These are phyloP conservation scores for Drepanosiphum platanoidis DNA, from an alignment of 2,888 invertebrate species.

Conservation along the genomic window DNA sequence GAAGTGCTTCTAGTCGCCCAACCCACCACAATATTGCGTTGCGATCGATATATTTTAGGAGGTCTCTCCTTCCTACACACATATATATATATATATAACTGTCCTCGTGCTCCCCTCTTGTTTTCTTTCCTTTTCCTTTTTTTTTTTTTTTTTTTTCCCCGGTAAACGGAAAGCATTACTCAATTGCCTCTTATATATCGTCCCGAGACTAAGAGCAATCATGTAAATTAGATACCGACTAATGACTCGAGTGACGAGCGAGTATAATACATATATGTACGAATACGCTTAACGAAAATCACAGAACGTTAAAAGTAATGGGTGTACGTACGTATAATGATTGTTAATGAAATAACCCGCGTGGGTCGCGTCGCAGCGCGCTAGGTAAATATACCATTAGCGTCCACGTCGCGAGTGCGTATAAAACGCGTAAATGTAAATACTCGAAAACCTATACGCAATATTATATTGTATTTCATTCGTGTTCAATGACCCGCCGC, in stretches of 20 bases:
- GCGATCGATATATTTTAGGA: constrained; percentile 33
- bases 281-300: not conserved
- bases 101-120: constrained; percentile 11
- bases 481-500: too few relatives aligned
- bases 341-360: not conserved
- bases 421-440: too few relatives aligned
- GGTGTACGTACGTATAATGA: not conserved
- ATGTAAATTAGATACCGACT: constrained; percentile 26
- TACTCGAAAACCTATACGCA: too few relatives aligned
- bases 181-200: too few relatives aligned
- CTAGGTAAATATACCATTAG: not conserved
- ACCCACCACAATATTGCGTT: constrained; percentile 38
- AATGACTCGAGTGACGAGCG: not conserved
- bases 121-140: not conserved
- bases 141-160: constrained; percentile 13
- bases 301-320: not conserved
- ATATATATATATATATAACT: not conserved
- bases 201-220: not conserved
- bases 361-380: not conserved
- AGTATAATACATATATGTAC: not conserved
- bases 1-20: constrained; percentile 43
- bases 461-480: too few relatives aligned
- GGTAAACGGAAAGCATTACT: constrained; percentile 19
- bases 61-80: constrained; percentile 31
- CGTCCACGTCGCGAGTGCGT: too few relatives aligned